phyloP scores from a whole-genome alignment of 1,140 invertebrate genomes.

The Rhynchophorus ferrugineus region DNA sequence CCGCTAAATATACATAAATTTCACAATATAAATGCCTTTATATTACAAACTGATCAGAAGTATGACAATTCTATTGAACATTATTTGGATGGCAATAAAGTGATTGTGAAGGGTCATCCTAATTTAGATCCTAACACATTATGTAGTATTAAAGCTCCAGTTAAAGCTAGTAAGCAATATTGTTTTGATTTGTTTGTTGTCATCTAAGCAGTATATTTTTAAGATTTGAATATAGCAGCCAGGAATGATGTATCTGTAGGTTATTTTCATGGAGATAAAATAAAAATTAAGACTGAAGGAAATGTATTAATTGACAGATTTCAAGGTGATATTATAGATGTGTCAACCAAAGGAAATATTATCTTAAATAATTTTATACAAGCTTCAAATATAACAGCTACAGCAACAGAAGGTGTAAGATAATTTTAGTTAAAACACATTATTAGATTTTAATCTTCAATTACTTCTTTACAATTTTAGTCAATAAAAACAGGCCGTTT shows the following conservation, averaged over 20 bases:
- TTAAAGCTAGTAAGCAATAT: slow-evolving; percentile 31
- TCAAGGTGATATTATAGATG: slow-evolving; percentile 25
- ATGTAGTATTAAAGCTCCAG: slow-evolving; percentile 25
- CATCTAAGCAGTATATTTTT: slow-evolving; percentile 6
- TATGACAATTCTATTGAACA: slow-evolving; percentile 20
- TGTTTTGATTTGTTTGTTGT: not conserved
- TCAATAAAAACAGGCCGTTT: slow-evolving; percentile 24
- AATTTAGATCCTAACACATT: slow-evolving; percentile 12
- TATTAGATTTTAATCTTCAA: too few species aligned
- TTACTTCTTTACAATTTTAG: slow-evolving; percentile 16
- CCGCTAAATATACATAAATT: slow-evolving; percentile 25
- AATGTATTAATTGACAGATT: slow-evolving; percentile 27
- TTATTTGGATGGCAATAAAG: slow-evolving; percentile 20
- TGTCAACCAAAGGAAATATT: slow-evolving; percentile 26
- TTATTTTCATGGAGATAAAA: slow-evolving; percentile 24
- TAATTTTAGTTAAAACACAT: too few species aligned
- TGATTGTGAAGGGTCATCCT: slow-evolving; percentile 5
- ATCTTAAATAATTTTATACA: slow-evolving; percentile 25
- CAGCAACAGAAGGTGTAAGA: slow-evolving; percentile 25
- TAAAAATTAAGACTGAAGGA: slow-evolving; percentile 22
- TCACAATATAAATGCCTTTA: slow-evolving; percentile 21
- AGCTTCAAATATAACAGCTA: slow-evolving; percentile 19
- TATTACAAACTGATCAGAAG: slow-evolving; percentile 18
- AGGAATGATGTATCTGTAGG: slow-evolving; percentile 23
- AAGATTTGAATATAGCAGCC: slow-evolving; percentile 29